phyloP scores from a whole-genome alignment of 2,888 invertebrate genomes.

The Heliconius hortense region DNA sequence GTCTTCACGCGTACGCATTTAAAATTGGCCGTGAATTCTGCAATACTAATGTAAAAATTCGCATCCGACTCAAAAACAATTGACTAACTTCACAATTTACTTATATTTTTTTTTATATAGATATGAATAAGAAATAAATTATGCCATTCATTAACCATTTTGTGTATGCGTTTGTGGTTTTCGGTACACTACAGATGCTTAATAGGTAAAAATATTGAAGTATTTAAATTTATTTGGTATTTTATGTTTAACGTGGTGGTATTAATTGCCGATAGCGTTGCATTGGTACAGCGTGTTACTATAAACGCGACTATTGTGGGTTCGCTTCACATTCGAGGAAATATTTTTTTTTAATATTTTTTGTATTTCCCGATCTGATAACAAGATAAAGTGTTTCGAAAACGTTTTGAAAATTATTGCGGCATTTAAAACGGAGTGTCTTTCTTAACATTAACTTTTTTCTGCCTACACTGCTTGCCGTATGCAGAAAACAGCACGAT shows the following conservation, averaged over 20 bases:
- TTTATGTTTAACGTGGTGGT: too few relatives aligned
- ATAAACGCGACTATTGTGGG: neutral
- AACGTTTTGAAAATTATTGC: too few relatives aligned
- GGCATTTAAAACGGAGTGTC: too few relatives aligned
- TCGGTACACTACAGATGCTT: neutral
- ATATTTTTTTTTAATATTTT: too few relatives aligned
- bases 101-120: neutral
- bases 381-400: too few relatives aligned
- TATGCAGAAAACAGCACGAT: too few relatives aligned
- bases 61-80: slow-evolving; percentile 6
- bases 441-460: too few relatives aligned
- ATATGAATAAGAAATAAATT: slow-evolving; percentile 7
- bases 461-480: too few relatives aligned
- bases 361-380: too few relatives aligned
- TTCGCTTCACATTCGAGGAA: neutral
- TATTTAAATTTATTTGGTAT: too few relatives aligned
- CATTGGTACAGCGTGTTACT: neutral
- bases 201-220: too few relatives aligned
- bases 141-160: neutral
- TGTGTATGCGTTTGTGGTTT: slow-evolving; percentile 9
- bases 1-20: slow-evolving; percentile 12
- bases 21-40: slow-evolving; percentile 33
- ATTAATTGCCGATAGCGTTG: too few relatives aligned
- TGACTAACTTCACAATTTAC: neutral
- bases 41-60: slow-evolving; percentile 18